These are phyloP conservation scores for Pteronura brasiliensis DNA, from an alignment of 2,113 vertebrate genomes.

Conservation along the genomic window DNA sequence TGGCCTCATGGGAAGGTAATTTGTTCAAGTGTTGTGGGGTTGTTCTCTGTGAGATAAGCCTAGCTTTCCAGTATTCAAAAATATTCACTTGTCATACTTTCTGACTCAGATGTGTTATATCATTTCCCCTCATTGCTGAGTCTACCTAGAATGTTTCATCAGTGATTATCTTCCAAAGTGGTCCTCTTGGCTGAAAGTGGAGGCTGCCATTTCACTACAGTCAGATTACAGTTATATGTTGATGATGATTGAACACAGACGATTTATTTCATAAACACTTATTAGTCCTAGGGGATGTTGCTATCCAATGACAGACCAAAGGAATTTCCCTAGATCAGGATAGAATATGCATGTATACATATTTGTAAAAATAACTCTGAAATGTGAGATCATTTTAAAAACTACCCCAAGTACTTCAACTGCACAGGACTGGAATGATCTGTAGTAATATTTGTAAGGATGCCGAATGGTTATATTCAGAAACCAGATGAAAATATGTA, in stretches of 20 bases:
- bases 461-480: conserved; percentile 13
- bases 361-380: not conserved
- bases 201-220: not conserved
- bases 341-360: not conserved
- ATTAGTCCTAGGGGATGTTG: not conserved
- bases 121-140: not conserved
- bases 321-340: not conserved
- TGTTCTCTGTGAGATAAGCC: conserved; percentile 29
- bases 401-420: not conserved
- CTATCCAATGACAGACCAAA: not conserved
- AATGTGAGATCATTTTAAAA: not conserved
- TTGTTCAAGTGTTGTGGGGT: not conserved
- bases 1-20: not conserved
- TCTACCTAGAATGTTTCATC: conserved; percentile 20
- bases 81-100: conserved; percentile 16
- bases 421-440: not conserved
- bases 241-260: not conserved
- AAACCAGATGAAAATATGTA: not conserved
- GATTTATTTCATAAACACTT: not conserved
- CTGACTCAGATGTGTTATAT: conserved; percentile 22
- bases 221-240: not conserved
- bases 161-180: not conserved
- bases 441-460: conserved; percentile 11
- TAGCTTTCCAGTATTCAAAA: conserved; percentile 14
- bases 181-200: not conserved